A percentile compares a stretch with the other conserved stretches of the same genome.
phyloP scores from a whole-genome alignment of 2,113 vertebrate species.

The Anhinga rufa region DNA sequence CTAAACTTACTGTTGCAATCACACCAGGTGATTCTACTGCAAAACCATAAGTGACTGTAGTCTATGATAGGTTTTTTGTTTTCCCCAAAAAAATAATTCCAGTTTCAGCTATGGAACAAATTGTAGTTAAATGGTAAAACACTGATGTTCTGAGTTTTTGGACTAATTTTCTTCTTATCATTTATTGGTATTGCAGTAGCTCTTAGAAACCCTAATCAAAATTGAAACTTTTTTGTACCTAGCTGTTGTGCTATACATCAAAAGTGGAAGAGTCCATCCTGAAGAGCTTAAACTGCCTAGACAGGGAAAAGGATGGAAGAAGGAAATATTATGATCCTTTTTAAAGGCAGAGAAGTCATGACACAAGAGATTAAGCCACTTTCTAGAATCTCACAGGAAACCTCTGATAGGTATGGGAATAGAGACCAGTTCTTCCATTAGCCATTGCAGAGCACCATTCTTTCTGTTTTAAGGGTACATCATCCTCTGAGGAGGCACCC shows the following conservation, averaged over 20 bases:
- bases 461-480: background rate
- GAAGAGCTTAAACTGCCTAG: background rate
- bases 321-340: background rate
- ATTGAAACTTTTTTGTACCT: background rate
- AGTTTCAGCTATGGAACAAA: background rate
- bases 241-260: background rate
- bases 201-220: background rate
- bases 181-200: background rate
- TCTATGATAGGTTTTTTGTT: background rate
- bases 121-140: background rate
- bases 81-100: background rate
- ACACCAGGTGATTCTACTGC: background rate
- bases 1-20: background rate
- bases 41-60: background rate
- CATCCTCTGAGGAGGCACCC: background rate
- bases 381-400: background rate
- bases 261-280: background rate
- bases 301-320: background rate
- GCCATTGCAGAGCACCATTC: background rate
- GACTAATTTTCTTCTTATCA: background rate
- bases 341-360: background rate
- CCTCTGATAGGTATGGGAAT: background rate
- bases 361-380: background rate
- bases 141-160: background rate
- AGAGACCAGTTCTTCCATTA: background rate